These are phyloP conservation scores for Cossypha niveicapilla DNA, from an alignment of 2,797 vertebrate genomes.

Conservation along the genomic window DNA sequence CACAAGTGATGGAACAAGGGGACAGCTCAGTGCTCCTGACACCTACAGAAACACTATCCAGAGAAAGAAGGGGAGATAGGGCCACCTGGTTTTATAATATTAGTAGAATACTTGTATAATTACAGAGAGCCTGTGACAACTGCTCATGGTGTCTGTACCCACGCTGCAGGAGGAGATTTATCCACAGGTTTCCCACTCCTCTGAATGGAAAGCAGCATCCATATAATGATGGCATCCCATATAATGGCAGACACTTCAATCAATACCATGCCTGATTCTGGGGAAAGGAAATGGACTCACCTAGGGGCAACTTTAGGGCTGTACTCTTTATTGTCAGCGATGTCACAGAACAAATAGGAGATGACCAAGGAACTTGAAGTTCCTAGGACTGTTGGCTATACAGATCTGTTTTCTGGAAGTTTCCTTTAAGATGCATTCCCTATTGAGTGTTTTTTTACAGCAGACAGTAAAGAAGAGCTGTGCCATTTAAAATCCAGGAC, in stretches of 20 bases:
- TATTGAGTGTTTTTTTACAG: background rate
- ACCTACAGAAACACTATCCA: constrained; percentile 58
- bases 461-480: background rate
- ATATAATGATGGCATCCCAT: background rate
- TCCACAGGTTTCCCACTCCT: constrained; percentile 51
- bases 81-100: constrained; percentile 58
- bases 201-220: constrained; percentile 25
- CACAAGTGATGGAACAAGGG: background rate
- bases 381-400: background rate
- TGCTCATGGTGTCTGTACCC: background rate
- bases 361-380: background rate
- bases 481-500: constrained; percentile 25
- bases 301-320: background rate
- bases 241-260: constrained; percentile 48
- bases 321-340: background rate
- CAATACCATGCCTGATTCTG: background rate
- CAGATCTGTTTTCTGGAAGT: background rate
- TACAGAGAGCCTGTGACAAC: constrained; percentile 53
- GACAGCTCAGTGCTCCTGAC: constrained; percentile 39
- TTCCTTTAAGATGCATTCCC: background rate
- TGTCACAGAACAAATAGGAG: background rate
- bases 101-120: constrained; percentile 60
- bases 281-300: background rate
- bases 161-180: constrained; percentile 57
- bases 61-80: constrained; percentile 45